Percentiles rank a stretch among this genome's conserved stretches.
phyloP scores from a whole-genome alignment of 2,113 vertebrate genomes.

The Corythaixoides concolor region DNA sequence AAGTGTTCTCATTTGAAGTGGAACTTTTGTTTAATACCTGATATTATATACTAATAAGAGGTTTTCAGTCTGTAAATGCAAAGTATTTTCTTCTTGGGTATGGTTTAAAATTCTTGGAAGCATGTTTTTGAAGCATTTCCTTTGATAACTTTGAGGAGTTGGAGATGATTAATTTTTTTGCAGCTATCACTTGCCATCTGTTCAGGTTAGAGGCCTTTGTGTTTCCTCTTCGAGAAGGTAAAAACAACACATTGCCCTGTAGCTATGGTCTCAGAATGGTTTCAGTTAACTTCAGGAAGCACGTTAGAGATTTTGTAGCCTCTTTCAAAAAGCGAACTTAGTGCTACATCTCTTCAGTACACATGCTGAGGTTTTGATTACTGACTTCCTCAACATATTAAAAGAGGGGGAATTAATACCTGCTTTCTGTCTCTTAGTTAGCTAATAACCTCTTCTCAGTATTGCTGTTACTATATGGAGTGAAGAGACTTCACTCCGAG shows the following conservation, averaged over 20 bases:
- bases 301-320: not conserved
- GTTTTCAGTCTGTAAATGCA: not conserved
- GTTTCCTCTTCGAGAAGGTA: constrained; percentile 25
- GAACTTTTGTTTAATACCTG: not conserved
- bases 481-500: constrained; percentile 19
- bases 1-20: not conserved
- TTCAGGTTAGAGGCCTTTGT: not conserved
- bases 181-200: not conserved
- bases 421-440: not conserved
- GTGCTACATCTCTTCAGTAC: not conserved
- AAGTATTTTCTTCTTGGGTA: not conserved
- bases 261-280: constrained; percentile 1
- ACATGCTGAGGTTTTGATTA: constrained; percentile 32
- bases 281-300: not conserved
- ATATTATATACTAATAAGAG: not conserved
- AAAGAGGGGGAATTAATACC: not conserved
- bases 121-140: not conserved
- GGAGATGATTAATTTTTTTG: constrained; percentile 1
- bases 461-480: not conserved
- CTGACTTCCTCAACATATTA: not conserved
- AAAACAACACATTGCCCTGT: not conserved
- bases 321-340: constrained; percentile 25
- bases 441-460: constrained; percentile 2
- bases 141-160: not conserved
- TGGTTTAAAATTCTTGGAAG: constrained; percentile 23